Conservation (phyloP, 2,797 vertebrate genomes). For the Peromyscus nudipes region DNA sequence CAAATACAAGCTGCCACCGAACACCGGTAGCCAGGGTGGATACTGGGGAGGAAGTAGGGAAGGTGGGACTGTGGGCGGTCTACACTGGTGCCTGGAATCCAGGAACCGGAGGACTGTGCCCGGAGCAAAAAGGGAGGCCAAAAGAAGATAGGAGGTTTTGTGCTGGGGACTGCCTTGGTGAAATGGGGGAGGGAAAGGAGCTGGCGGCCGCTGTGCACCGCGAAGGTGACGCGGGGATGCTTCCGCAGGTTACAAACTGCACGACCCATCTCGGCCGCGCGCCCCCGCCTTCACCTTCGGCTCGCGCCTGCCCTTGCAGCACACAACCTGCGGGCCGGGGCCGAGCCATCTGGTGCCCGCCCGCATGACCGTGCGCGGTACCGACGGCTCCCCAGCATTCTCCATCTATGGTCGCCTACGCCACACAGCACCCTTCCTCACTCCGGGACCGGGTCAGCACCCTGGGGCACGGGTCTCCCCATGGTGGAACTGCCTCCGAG, state of each 20-base stretch:
- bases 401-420: conserved; percentile 91
- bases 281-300: conserved; percentile 93
- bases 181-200: neutral
- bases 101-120: neutral
- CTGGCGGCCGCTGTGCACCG: neutral
- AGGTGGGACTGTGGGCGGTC: neutral
- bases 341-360: conserved; percentile 91
- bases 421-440: conserved; percentile 81
- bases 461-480: neutral
- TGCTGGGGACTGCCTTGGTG: neutral
- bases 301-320: conserved; percentile 79
- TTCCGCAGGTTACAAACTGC: conserved; percentile 82
- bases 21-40: conserved; percentile 89
- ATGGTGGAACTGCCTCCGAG: neutral
- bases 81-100: neutral
- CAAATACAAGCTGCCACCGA: conserved; percentile 93
- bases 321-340: conserved; percentile 89
- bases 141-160: neutral
- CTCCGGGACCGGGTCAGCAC: conserved; percentile 93
- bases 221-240: neutral
- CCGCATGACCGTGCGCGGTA: conserved; percentile 90
- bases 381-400: conserved; percentile 89
- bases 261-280: conserved; percentile 92
- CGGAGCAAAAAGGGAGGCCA: neutral
- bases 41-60: neutral